Base-by-base conservation (phyloP, 92 coral and sea anemone genomes). In the Phenganax subtilis region DNA sequence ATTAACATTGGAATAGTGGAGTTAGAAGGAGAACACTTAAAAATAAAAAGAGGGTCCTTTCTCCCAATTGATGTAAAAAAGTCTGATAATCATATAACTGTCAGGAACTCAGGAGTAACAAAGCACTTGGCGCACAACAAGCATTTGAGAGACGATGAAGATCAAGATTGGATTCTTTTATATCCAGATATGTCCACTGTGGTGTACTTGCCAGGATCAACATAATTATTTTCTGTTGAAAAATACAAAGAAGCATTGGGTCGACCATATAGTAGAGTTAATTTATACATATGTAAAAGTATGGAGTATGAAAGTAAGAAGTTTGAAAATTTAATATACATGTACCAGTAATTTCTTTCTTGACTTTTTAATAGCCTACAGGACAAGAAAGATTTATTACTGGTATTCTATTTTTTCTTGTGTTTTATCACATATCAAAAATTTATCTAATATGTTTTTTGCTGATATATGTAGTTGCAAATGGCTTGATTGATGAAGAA, bases 41-140 rank as follows among this genome's bases (percentile, higher is more conserved):
- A 72, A 54, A 54, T 72, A 20, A 72, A n/a, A 51, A 72, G 77
- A 27, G 77, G 77, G 28, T 72, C 77, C 17, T 56, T 51, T 51
- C 59, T 72, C 7, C 77, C 77, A 9, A 72, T 72, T 29, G 77
- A 72, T 31, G 72, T 72, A 29, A 65, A 75, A 71, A 82, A 82
- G 54, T 27, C 69, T 67, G 72, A 65, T 59, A 44, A 68, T 17
- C 76, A 68, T 56, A 16, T 52, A 37, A 16, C 66, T 9, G 55
- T 82, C 12, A 70, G 16, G 63, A 57, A 61, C 10, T 63, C n/a
- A 6, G 85, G 51, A 17, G 30, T 60, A 16, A 17, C 54, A 15
- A 82, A 83, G 28, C 86, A 83, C 62, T 37, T 83, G 29, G 86
- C 86, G 51, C 85, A 82, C 57, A 82, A 82, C 70, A 82, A 59